Evolutionary conservation across 2,888 invertebrate genomes (phyloP), one percentile per base, ranked within the genome.

Genomic region (Emmelina monodactyla): DNA sequence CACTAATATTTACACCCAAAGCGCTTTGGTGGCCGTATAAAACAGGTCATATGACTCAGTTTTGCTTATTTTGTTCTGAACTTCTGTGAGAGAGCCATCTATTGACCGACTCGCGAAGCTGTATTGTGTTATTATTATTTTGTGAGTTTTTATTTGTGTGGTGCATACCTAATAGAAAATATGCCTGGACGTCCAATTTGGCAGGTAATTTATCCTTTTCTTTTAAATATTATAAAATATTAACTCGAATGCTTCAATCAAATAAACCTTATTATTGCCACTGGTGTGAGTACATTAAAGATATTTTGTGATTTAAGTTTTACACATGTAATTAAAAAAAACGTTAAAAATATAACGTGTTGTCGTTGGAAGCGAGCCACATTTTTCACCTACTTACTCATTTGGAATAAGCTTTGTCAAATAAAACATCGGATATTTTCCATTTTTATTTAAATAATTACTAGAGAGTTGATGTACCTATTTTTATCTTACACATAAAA

Each of bases 151-250:
- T 19, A 19, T 19, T 19, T 6, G 6, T 25, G 25, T 25, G 25
- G 11, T n/a, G 25, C 11, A 11, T 25, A 25, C 11, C n/a, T 25
- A 7, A 4, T 25, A 3, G n/a, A 7, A 10, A 83, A 73, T 71
- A 88, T 88, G 88, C 88, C 88, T 71, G 88, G 88, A 82, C 88
- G 87, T 82, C 88, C 88, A 45, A 79, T 88, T 67, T 88, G 88
- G 88, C 88, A 88, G 84, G 88, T 88, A 67, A 75, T 49, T 38
- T 13, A 33, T n/a, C n/a, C 32, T 14, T 38, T 13, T 35, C 33
- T 14, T 22, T 29, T 29, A 15, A 14, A 11, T 19, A n/a, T 33
- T 15, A 12, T 4, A 31, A 30, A 28, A n/a, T n/a, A n/a, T n/a
- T n/a, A n/a, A n/a, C n/a, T n/a, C 30, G 10, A 14, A 37, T 9